Conservation (phyloP, 2,113 vertebrate genomes). For the Scalopus aquaticus region DNA sequence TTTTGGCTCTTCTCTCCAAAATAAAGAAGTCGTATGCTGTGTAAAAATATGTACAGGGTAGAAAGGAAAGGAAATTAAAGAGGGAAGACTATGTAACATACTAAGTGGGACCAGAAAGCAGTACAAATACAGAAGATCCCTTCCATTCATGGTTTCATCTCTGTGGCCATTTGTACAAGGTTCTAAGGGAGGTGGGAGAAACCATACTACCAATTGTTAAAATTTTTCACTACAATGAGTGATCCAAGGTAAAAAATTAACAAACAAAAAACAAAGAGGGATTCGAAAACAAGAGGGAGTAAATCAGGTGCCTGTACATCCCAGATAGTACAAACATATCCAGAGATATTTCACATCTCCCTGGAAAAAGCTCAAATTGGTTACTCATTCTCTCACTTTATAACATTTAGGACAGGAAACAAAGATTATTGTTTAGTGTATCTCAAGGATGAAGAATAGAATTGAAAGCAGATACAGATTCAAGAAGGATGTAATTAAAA, state of each 20-base stretch:
- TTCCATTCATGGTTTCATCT: neutral
- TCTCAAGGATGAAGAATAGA: constrained; percentile 22
- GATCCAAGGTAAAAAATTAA: neutral
- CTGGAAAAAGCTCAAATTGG: constrained; percentile 13
- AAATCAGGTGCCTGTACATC: neutral
- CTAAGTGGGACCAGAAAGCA: neutral
- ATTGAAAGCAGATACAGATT: constrained; percentile 32
- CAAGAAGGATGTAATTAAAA: constrained; percentile 25
- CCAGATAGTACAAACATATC: neutral
- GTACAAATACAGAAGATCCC: neutral
- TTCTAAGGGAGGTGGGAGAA: constrained; percentile 35
- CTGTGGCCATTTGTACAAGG: neutral
- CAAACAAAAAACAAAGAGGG: no score
- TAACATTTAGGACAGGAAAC: constrained; percentile 1
- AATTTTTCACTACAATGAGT: neutral
- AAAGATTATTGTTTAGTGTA: neutral
- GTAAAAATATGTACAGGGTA: neutral
- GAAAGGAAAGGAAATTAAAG: neutral
- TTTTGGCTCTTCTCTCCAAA: constrained; percentile 24
- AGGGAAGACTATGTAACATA: neutral
- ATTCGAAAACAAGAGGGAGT: constrained; percentile 24
- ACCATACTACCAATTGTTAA: constrained; percentile 7
- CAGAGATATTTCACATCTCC: neutral
- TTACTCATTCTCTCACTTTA: neutral
- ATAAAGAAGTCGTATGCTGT: neutral